Percentiles rank a stretch among this genome's conserved stretches.
These are phyloP conservation scores for Lophotriccus pileatus DNA, from an alignment of 2,797 vertebrate species.

Conservation along the genomic window DNA sequence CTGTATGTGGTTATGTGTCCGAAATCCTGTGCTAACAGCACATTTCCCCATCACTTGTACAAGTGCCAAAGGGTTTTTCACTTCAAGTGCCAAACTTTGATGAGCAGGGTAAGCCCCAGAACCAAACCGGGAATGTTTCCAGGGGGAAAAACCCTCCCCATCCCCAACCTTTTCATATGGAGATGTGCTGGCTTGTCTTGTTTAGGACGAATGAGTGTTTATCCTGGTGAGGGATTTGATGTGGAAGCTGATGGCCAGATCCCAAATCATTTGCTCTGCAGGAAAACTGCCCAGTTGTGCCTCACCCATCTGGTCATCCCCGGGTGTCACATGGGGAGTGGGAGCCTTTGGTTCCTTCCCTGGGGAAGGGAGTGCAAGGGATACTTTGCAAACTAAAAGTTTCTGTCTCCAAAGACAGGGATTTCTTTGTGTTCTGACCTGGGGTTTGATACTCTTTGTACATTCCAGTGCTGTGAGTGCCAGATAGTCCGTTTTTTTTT, in stretches of 20 bases:
- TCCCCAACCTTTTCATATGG: not conserved
- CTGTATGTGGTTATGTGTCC: not conserved
- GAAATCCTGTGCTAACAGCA: not conserved
- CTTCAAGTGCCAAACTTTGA: not conserved
- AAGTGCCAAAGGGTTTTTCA: not conserved
- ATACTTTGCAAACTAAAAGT: not conserved
- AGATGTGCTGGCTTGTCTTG: not conserved
- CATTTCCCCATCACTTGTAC: not conserved
- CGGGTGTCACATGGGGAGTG: not conserved
- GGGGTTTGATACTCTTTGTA: not conserved
- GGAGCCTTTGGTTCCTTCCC: not conserved
- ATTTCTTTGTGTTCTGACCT: not conserved
- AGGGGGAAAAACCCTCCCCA: not conserved
- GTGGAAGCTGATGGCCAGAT: not conserved
- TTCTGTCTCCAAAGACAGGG: not conserved
- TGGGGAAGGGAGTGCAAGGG: not conserved
- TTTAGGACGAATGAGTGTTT: not conserved
- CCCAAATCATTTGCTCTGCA: not conserved
- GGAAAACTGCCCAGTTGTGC: not conserved
- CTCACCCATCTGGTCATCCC: not conserved
- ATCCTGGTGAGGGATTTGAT: not conserved
- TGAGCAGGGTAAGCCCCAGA: not conserved
- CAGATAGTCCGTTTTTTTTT: not conserved
- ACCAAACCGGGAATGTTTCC: not conserved
- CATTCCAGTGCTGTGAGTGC: not conserved